These are phyloP conservation scores for Rhabdomys pumilio DNA, from an alignment of 2,797 vertebrate genomes.

Conservation along the genomic window DNA sequence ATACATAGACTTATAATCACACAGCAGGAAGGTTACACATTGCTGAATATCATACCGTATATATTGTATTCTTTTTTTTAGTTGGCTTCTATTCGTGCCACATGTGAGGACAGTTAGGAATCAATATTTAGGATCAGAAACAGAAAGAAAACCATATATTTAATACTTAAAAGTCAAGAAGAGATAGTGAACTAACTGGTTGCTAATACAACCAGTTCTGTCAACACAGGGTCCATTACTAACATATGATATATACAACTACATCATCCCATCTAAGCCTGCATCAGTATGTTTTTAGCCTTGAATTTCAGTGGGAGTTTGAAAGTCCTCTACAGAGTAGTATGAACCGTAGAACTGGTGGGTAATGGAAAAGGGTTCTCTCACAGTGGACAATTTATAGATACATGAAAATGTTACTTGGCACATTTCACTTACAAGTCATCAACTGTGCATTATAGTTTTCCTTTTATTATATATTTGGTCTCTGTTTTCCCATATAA, in stretches of 20 bases:
- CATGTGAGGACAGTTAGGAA: not conserved
- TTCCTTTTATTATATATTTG: not conserved
- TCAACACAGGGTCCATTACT: not conserved
- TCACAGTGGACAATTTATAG: not conserved
- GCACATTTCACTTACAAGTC: not conserved
- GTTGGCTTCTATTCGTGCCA: not conserved
- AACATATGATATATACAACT: not conserved
- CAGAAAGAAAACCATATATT: not conserved
- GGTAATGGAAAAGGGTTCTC: not conserved
- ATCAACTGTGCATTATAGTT: too few relatives aligned
- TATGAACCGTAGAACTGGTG: not conserved
- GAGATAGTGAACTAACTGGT: fast-evolving
- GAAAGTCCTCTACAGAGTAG: not conserved
- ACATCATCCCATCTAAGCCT: not conserved
- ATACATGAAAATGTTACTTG: not conserved
- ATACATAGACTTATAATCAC: not conserved
- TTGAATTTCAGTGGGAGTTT: not conserved
- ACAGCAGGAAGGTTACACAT: not conserved
- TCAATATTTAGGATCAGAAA: not conserved
- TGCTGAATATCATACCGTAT: not conserved
- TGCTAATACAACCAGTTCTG: not conserved
- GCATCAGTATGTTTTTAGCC: not conserved
- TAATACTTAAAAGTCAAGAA: not conserved
- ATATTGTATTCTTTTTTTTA: not conserved
- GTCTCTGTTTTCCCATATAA: not conserved